These are phyloP conservation scores for Spizella passerina DNA, from an alignment of 2,797 vertebrate species.

Conservation along the genomic window DNA sequence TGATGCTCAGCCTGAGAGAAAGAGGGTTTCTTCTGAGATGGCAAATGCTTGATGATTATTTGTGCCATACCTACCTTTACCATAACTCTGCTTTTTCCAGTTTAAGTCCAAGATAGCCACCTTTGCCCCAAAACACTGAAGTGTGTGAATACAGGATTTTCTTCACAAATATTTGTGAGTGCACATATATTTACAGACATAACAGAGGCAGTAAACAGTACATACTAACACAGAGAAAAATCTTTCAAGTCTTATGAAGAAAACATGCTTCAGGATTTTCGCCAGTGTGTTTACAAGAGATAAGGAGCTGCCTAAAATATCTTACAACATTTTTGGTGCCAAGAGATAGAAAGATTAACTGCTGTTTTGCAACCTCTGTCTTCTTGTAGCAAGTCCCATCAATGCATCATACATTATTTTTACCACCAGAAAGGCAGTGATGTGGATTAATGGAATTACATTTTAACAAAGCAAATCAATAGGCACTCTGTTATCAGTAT, in stretches of 20 bases:
- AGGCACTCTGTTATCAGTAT: background rate
- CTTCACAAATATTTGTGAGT: background rate
- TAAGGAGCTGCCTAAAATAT: background rate
- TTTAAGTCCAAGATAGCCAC: background rate
- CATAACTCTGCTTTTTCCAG: background rate
- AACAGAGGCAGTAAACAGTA: background rate
- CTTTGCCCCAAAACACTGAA: background rate
- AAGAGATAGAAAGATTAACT: background rate
- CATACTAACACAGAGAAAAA: background rate
- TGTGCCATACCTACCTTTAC: background rate
- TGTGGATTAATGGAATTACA: background rate
- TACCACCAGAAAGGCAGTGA: background rate
- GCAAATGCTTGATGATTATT: background rate
- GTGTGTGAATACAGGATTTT: background rate
- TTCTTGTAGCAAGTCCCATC: background rate
- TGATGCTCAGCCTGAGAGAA: background rate
- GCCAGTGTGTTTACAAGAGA: background rate
- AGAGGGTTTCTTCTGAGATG: background rate
- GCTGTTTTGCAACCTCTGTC: background rate
- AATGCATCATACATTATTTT: background rate
- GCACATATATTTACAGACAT: background rate
- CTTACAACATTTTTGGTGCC: background rate
- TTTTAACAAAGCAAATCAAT: background rate
- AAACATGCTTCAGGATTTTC: background rate
- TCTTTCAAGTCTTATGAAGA: background rate